Percentiles rank a stretch among this genome's conserved stretches.
phyloP scores from a whole-genome alignment of 2,888 invertebrate species.

The Corythucha ciliata region DNA sequence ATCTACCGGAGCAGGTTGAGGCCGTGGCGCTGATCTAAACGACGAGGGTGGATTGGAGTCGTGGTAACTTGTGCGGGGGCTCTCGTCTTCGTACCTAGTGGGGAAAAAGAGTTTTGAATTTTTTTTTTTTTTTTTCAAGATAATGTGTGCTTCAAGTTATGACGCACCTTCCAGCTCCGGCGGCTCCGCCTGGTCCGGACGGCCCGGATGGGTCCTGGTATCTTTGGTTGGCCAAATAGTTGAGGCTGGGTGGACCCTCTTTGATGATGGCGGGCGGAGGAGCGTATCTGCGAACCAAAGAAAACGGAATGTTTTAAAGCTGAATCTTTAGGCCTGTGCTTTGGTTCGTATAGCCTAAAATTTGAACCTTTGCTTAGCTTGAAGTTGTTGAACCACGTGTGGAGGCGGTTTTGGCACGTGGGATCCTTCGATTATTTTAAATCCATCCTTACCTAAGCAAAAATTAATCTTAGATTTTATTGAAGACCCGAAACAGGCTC shows the following conservation, averaged over 20 bases:
- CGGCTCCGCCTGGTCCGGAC: too few species aligned
- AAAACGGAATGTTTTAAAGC: neutral
- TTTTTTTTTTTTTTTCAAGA: too few species aligned
- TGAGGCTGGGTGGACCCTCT: constrained; percentile 16
- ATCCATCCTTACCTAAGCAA: constrained; percentile 42
- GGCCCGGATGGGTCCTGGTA: too few species aligned
- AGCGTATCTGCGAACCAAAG: constrained; percentile 19
- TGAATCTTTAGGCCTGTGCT: neutral
- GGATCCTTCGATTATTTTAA: constrained; percentile 45
- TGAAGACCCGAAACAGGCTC: neutral
- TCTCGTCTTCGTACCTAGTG: too few species aligned
- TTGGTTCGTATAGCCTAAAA: neutral
- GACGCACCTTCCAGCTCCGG: too few species aligned
- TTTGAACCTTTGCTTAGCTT: constrained; percentile 22
- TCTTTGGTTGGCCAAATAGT: constrained; percentile 16
- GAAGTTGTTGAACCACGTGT: constrained; percentile 27
- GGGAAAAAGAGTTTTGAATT: too few species aligned
- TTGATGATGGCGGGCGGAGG: constrained; percentile 21
- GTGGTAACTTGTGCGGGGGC: too few species aligned
- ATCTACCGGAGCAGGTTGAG: constrained; percentile 15
- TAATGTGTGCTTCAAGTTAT: too few species aligned
- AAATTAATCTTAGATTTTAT: neutral
- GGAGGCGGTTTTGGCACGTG: constrained; percentile 41
- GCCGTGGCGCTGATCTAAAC: constrained; percentile 18
- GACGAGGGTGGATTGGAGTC: constrained; percentile 7